A percentile compares a stretch with the other conserved stretches of the same genome.
These are phyloP conservation scores for Calcarius lapponicus DNA, from an alignment of 2,797 vertebrate species.

Conservation along the genomic window DNA sequence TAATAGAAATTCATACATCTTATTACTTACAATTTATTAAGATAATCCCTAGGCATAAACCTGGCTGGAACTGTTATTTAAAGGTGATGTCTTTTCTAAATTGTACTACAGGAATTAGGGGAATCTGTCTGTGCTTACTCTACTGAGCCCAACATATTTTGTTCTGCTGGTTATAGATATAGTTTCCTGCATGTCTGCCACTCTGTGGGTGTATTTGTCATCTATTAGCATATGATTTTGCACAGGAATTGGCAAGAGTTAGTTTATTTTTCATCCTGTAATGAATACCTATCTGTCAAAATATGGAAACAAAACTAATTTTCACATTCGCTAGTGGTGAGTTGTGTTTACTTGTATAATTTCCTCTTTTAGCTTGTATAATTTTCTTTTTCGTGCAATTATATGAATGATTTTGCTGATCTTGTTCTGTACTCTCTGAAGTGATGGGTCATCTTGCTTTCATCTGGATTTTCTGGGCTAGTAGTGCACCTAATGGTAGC, in stretches of 20 bases:
- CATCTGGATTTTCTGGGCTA: background rate
- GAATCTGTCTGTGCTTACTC: background rate
- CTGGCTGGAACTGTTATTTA: background rate
- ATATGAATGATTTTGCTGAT: background rate
- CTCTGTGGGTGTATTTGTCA: background rate
- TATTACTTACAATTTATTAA: background rate
- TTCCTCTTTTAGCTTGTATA: background rate
- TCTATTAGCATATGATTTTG: background rate
- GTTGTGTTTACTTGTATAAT: background rate
- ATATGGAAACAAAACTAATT: background rate
- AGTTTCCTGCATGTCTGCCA: background rate
- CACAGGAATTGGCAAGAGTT: background rate
- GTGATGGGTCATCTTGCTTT: background rate
- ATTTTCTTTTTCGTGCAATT: background rate
- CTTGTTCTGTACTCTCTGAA: background rate
- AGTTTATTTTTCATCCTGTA: background rate
- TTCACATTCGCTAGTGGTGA: background rate
- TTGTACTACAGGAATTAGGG: background rate
- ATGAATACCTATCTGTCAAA: background rate
- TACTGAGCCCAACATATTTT: background rate
- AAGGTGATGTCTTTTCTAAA: background rate
- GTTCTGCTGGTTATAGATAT: rapidly evolving
- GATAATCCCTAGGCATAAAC: background rate
- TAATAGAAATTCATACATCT: background rate
- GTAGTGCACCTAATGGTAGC: background rate